Base-by-base conservation (phyloP, 2,797 vertebrate species). In the Microtus agrestis region DNA sequence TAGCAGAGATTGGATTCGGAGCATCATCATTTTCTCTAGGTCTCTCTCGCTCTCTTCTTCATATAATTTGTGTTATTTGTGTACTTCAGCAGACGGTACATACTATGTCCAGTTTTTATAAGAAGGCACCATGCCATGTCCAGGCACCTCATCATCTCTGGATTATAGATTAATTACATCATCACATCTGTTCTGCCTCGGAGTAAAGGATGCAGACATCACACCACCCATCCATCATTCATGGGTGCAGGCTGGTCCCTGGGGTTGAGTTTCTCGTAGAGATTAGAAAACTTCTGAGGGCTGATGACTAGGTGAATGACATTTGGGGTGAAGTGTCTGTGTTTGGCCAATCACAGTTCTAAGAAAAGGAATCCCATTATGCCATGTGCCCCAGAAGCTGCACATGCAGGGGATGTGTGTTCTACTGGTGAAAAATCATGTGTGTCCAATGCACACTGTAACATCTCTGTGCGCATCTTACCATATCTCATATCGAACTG, bases 391-490 rank as follows among this genome's bases (percentile, higher is more conserved):
- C n/a, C 19, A 74, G 15, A 23, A 69, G 27, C 37, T 5, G 5
- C 2, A 56, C 6, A 77, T 11, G 46, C 8, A 9, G 40, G 19
- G 14, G 19, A 15, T 17, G 7, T 0, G 11, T 82, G 14, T 4
- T 7, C 43, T 43, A 29, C 1, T 54, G 59, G 12, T 40, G 8
- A 79, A 78, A 14, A 9, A 25, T 4, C 10, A 12, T 12, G 3
- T 15, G 6, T 1, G 17, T 74, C 4, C 6, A 2, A 1, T 2
- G 13, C 3, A 6, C 51, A 13, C n/a, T 13, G 15, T 0, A 2
- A 7, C 4, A 59, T 59, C 6, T 48, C 43, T 14, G 29, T 56
- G 54, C 4, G 25, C 37, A 6, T n/a, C 43, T 79, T 27, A 46
- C 4, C 2, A 9, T 3, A 25, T 1, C 17, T 9, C 2, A 12